These are phyloP conservation scores for Ptychodera flava DNA, from an alignment of 35 echinoderm and acorn worm genomes.

Conservation along the genomic window DNA sequence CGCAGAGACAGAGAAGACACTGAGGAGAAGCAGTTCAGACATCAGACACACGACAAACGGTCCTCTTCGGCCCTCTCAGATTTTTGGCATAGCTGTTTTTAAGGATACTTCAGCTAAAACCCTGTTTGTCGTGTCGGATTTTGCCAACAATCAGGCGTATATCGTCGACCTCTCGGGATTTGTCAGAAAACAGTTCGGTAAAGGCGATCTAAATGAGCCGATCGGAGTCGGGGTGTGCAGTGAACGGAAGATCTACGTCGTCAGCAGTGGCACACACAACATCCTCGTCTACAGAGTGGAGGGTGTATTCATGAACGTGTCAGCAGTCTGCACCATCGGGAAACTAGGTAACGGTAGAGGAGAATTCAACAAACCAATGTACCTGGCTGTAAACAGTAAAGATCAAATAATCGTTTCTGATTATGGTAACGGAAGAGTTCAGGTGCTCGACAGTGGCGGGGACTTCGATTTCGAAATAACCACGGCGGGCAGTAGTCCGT, in stretches of 20 bases:
- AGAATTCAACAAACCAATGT: background rate
- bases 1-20: background rate
- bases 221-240: background rate
- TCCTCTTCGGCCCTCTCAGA: background rate
- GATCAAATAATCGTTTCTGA: background rate
- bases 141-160: background rate
- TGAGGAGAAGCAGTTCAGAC: background rate
- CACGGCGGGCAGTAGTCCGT: no score
- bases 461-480: no score
- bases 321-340: background rate
- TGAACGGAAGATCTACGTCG: background rate
- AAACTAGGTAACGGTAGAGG: background rate
- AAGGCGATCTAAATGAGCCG: background rate
- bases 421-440: background rate
- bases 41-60: background rate
- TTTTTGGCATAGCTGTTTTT: background rate
- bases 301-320: background rate
- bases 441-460: background rate
- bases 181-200: background rate
- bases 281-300: background rate
- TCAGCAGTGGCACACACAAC: background rate
- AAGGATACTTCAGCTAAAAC: background rate
- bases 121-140: background rate
- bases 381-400: background rate
- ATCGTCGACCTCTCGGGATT: background rate